Percentiles rank a stretch among this genome's conserved stretches.
These are phyloP conservation scores for Himalopsyche japonica DNA, from an alignment of 2,888 invertebrate genomes.

Conservation along the genomic window DNA sequence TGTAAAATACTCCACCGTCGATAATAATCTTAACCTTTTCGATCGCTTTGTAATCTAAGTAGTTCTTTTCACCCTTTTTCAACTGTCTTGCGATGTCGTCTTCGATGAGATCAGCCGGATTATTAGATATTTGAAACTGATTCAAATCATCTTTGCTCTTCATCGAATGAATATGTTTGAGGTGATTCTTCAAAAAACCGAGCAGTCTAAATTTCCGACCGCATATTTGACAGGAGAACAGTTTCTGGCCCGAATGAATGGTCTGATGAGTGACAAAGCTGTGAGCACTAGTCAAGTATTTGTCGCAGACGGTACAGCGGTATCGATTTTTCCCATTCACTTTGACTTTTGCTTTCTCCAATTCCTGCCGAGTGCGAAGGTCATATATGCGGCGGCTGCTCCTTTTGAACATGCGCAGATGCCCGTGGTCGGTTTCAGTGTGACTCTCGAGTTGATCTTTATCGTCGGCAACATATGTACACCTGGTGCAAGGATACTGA, in stretches of 20 bases:
- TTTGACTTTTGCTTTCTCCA: constrained; percentile 46
- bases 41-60: constrained; percentile 44
- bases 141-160: constrained; percentile 18
- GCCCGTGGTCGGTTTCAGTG: constrained; percentile 10
- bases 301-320: constrained; percentile 62
- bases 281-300: constrained; percentile 63
- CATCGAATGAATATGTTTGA: constrained; percentile 31
- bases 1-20: constrained; percentile 54
- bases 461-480: constrained; percentile 10
- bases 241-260: constrained; percentile 68
- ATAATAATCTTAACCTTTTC: constrained; percentile 46
- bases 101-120: not conserved
- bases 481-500: constrained; percentile 26
- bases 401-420: constrained; percentile 23
- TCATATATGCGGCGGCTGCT: constrained; percentile 42
- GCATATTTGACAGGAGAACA: constrained; percentile 68
- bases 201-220: constrained; percentile 46
- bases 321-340: constrained; percentile 61
- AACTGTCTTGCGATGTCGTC: not conserved
- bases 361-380: constrained; percentile 50
- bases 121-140: not conserved
- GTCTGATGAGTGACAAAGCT: constrained; percentile 66
- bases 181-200: constrained; percentile 33
- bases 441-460: constrained; percentile 17
- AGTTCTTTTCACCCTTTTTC: not conserved